Evolutionary conservation across 2,888 invertebrate species (phyloP), one percentile per base, ranked within the genome.

Genomic region (Sycophila texana): DNA sequence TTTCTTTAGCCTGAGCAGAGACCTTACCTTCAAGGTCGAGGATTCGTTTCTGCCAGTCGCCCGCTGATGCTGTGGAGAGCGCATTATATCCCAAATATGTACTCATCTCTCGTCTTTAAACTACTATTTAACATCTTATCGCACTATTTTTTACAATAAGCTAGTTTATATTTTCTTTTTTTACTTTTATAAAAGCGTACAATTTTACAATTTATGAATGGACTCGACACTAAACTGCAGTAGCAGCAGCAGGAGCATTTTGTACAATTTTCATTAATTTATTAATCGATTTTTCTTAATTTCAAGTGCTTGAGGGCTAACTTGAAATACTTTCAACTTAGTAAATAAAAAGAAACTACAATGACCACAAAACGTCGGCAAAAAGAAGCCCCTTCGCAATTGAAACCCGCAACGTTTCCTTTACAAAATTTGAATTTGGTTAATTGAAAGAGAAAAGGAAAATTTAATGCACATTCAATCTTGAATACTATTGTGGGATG

Each of bases 11-110:
- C 84, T 90, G 90, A 81, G 86, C 83, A 61, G 86, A 84, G 82
- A 88, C 86, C 83, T 87, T 88, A 85, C 84, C 86, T 86, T 90
- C 90, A 66, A 90, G 87, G 82, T 89, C 88, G 81, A 81, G 80
- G 80, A 90, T 85, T 67, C 87, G 88, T 78, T 85, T 86, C 83
- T 89, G 88, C 86, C 87, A 88, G 83, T 90, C 88, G 77, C 86
- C 87, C 78, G 87, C 84, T 67, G 88, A 88, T 81, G 89, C 90
- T 90, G 87, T 85, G 86, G 86, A 89, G 82, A 89, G 83, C 82
- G 83, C 85, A 88, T 82, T 87, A 86, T 85, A 86, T 86, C 85
- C 86, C 84, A 83, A 86, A 75, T 78, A 72, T 79, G 60, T 79
- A 74, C 51, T 74, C 51, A 55, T 74, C 77, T 74, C 77, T 71